These are phyloP conservation scores for Helicoverpa armigera DNA, from an alignment of 1,140 invertebrate species.

Conservation along the genomic window DNA sequence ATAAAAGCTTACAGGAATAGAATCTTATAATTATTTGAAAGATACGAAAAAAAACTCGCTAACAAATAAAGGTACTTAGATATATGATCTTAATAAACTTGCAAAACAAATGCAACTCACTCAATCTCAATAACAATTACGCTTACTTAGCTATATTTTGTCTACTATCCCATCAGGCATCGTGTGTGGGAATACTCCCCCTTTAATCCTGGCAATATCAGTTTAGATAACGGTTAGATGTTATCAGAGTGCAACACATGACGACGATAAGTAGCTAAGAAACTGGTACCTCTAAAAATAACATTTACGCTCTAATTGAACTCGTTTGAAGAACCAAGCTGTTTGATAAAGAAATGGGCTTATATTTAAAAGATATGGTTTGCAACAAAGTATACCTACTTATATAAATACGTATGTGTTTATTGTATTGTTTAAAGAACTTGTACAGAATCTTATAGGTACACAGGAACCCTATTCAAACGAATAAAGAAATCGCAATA, in stretches of 20 bases:
- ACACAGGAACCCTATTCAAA: neutral
- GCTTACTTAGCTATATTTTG: too few relatives aligned
- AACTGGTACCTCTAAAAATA: neutral
- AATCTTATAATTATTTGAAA: too few relatives aligned
- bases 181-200: neutral
- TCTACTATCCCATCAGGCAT: neutral
- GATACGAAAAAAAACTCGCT: too few relatives aligned
- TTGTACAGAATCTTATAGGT: too few relatives aligned
- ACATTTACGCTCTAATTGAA: constrained; percentile 17
- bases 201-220: constrained; percentile 22
- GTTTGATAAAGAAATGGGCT: neutral
- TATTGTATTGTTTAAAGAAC: too few relatives aligned
- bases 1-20: too few relatives aligned
- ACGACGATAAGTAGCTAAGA: neutral
- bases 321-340: neutral
- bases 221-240: constrained; percentile 24
- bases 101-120: too few relatives aligned
- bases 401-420: neutral
- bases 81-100: too few relatives aligned
- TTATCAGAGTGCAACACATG: constrained; percentile 21
- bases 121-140: too few relatives aligned
- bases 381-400: neutral
- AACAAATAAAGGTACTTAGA: too few relatives aligned
- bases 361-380: too few relatives aligned
- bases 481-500: neutral